Base-by-base conservation (phyloP, 2,797 vertebrate species). In the Syndactyla subalaris region DNA sequence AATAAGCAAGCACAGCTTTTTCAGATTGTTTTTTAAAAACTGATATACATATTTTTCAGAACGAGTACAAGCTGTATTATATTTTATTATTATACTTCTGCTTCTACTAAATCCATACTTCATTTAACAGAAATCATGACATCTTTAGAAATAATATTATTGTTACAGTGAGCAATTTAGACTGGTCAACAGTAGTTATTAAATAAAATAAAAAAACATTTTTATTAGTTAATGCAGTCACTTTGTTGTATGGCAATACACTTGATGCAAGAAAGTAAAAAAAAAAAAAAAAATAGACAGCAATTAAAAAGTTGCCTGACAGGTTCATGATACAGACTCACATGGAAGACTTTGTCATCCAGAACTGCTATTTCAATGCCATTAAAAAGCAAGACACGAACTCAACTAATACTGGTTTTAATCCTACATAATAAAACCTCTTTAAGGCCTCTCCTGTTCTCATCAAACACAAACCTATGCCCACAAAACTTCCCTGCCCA, bases 51-150 rank as follows among this genome's bases (percentile, higher is more conserved):
- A 48, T 79, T 94, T 87, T 77, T 26, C 43, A 70, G 32, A 87
- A 51, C 16, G 62, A 76, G 17, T 73, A 32, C 13, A 80, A 61
- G n/a, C 18, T 61, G 8, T 13, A 41, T 43, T 66, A 23, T 27
- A 27, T 85, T 71, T 91, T 63, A 45, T 20, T 52, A 9, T 24
- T 79, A 32, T 16, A 32, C 27, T 32, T 61, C 61, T 74, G 17
- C 12, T 82, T 62, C 49, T 80, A 30, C 51, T 65, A 89, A 92
- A 85, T 68, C 20, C 38, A 77, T 43, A 62, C 14, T 72, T 82
- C 24, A 93, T 91, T 91, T 68, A 80, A 75, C 29, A 85, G 63
- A 92, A 89, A 75, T 66, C 54, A 61, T 65, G 71, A 83, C 55
- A 89, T 24, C 21, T 41, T 84, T 46, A 32, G 39, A 83, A 92